Conservation (phyloP, 2,888 invertebrate genomes). For the Thymelicus sylvestris region DNA sequence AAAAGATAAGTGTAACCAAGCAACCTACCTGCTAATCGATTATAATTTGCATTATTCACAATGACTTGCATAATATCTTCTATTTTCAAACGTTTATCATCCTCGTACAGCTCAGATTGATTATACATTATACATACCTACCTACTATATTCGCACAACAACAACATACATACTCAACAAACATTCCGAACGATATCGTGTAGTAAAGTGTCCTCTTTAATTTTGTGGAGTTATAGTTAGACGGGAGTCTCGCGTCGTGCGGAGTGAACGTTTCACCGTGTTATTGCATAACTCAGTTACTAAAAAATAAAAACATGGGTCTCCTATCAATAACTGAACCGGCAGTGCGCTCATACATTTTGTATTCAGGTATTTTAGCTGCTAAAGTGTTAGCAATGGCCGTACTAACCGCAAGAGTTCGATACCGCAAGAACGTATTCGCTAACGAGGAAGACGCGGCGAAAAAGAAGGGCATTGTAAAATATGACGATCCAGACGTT, state of each 20-base stretch:
- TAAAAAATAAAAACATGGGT: slow-evolving; percentile 46
- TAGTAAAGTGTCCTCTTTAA: background rate
- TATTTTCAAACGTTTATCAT: background rate
- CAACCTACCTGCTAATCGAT: background rate
- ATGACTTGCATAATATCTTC: background rate
- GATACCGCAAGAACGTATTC: slow-evolving; percentile 60
- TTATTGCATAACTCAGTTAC: background rate
- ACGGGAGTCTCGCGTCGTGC: background rate
- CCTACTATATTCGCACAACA: background rate
- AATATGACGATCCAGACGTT: slow-evolving; percentile 66
- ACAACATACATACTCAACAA: slow-evolving; percentile 9
- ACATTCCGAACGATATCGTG: slow-evolving; percentile 1
- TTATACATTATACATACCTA: background rate
- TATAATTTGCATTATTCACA: slow-evolving; percentile 2
- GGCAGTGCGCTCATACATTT: slow-evolving; percentile 55
- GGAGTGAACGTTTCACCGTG: slow-evolving; percentile 10
- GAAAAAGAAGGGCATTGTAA: slow-evolving; percentile 54
- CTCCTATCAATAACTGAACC: slow-evolving; percentile 53
- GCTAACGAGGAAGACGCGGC: slow-evolving; percentile 66
- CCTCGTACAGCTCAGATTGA: background rate
- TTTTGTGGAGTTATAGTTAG: background rate
- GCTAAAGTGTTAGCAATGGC: slow-evolving; percentile 59
- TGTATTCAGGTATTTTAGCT: slow-evolving; percentile 60
- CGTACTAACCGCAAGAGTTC: slow-evolving; percentile 53
- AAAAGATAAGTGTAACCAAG: background rate